These are phyloP conservation scores for Bombylius major DNA, from an alignment of 2,888 invertebrate genomes.

Conservation along the genomic window DNA sequence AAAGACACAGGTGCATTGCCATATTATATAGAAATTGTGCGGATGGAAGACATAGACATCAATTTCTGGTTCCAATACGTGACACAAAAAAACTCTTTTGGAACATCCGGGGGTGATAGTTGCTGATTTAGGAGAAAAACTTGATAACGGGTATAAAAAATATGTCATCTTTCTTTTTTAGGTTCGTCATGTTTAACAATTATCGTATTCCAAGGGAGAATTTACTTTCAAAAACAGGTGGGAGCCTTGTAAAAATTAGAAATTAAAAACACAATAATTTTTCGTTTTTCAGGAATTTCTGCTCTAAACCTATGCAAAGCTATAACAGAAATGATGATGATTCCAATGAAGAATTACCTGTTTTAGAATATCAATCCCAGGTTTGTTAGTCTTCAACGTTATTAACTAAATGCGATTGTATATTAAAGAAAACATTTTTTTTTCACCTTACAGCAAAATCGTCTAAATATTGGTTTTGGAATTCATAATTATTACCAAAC, in stretches of 20 bases:
- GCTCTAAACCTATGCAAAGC: constrained; percentile 32
- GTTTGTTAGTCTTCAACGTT: too few species aligned
- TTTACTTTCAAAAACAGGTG: constrained; percentile 71
- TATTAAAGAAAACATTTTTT: not conserved
- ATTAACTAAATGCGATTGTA: too few species aligned
- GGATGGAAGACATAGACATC: constrained; percentile 67
- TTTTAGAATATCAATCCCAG: constrained; percentile 70
- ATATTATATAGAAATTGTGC: too few species aligned
- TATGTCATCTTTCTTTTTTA: not conserved
- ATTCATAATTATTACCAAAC: too few species aligned
- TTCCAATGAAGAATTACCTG: constrained; percentile 50
- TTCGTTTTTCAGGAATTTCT: constrained; percentile 26
- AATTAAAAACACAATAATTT: too few species aligned
- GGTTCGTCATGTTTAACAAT: constrained; percentile 72
- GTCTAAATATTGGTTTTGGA: constrained; percentile 36
- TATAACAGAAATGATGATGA: constrained; percentile 45
- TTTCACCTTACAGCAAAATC: constrained; percentile 47
- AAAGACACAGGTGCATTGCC: too few species aligned
- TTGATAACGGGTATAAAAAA: constrained; percentile 62
- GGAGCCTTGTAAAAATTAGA: constrained; percentile 72
- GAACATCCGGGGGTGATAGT: constrained; percentile 75
- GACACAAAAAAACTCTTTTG: constrained; percentile 60
- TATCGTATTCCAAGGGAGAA: constrained; percentile 77
- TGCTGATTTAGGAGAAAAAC: constrained; percentile 88
- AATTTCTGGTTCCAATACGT: constrained; percentile 76